These are phyloP conservation scores for Caenorhabditis remanei DNA, from an alignment of 1,140 invertebrate species.

Conservation along the genomic window DNA sequence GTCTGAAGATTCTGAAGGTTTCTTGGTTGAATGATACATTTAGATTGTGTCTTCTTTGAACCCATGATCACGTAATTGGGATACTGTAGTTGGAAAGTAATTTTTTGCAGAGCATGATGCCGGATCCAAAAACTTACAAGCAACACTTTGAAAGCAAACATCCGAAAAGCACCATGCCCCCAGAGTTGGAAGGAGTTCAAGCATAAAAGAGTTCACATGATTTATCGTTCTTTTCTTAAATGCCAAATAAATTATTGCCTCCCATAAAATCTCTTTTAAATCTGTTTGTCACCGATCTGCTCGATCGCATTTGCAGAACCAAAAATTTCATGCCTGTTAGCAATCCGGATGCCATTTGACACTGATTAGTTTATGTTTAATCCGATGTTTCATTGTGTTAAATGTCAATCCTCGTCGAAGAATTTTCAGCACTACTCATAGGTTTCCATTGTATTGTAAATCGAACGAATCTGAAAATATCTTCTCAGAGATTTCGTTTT, in stretches of 20 bases:
- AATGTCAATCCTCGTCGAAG: neutral
- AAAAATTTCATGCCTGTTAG: neutral
- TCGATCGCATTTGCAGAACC: neutral
- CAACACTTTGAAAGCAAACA: constrained; percentile 48
- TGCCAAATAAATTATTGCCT: constrained; percentile 18
- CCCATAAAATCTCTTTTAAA: neutral
- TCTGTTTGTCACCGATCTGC: neutral
- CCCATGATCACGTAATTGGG: neutral
- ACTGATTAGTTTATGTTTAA: constrained; percentile 1
- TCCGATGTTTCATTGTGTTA: constrained; percentile 6
- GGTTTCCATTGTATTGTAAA: no score
- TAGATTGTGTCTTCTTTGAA: neutral
- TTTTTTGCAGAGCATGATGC: constrained; percentile 24
- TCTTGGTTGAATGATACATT: neutral
- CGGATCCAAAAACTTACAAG: constrained; percentile 32
- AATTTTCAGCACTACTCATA: neutral
- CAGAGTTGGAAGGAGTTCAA: constrained; percentile 51
- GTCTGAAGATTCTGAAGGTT: neutral
- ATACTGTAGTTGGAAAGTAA: neutral
- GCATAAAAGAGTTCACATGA: neutral
- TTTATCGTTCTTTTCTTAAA: neutral
- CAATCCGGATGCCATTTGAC: neutral
- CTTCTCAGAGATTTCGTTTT: no score
- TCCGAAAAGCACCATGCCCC: constrained; percentile 38
- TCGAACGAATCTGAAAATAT: neutral